phyloP scores from a whole-genome alignment of 2,113 vertebrate species.

The Circaetus gallicus region DNA sequence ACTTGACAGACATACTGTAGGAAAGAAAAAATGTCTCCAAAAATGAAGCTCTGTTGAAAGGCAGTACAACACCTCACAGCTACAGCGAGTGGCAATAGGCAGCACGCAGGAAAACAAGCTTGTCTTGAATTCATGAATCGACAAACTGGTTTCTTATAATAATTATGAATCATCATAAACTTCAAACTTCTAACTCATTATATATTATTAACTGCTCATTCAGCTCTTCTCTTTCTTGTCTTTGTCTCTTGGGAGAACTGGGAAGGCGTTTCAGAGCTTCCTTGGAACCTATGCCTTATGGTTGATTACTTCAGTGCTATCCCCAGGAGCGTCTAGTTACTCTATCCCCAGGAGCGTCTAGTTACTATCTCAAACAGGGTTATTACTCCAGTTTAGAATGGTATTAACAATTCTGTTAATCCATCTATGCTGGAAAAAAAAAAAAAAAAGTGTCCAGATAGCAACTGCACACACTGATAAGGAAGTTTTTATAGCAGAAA shows the following conservation, averaged over 20 bases:
- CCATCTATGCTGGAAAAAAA: neutral
- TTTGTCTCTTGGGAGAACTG: constrained; percentile 15
- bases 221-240: constrained; percentile 17
- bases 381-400: neutral
- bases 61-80: neutral
- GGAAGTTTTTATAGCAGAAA: constrained; percentile 8
- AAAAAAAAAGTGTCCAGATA: neutral
- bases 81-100: neutral
- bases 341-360: neutral
- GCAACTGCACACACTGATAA: neutral
- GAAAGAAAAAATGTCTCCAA: neutral
- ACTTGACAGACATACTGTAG: neutral
- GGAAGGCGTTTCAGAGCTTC: neutral
- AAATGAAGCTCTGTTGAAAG: constrained; percentile 36
- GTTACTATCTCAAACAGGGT: neutral
- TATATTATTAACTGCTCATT: constrained; percentile 22
- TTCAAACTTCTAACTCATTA: constrained; percentile 35
- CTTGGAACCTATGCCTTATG: neutral
- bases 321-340: neutral
- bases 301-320: neutral
- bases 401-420: neutral
- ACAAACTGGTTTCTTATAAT: constrained; percentile 15
- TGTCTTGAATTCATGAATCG: constrained; percentile 3
- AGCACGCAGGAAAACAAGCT: neutral
- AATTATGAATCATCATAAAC: constrained; percentile 1